Conservation (phyloP, 2,888 invertebrate species). For the Synanthedon myopaeformis region DNA sequence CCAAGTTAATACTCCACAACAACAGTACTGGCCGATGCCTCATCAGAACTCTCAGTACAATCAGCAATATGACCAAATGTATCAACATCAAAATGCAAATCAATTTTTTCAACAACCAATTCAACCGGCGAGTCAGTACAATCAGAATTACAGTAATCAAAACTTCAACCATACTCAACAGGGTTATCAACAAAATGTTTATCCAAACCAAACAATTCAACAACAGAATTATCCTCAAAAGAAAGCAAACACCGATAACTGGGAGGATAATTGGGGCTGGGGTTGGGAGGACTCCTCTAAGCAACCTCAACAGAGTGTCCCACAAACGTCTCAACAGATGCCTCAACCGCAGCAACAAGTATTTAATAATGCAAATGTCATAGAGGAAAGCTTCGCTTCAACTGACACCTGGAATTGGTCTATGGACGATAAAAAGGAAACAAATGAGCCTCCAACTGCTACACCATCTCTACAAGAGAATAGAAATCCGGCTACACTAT, state of each 20-base stretch:
- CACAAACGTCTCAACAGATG: constrained; percentile 11
- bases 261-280: constrained; percentile 71
- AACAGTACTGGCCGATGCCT: constrained; percentile 46
- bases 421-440: constrained; percentile 56
- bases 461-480: constrained; percentile 16
- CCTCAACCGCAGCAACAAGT: constrained; percentile 16
- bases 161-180: constrained; percentile 28
- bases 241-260: constrained; percentile 36
- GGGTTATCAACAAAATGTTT: constrained; percentile 36
- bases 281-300: constrained; percentile 71
- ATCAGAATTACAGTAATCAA: constrained; percentile 39
- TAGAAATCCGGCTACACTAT: constrained; percentile 12
- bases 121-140: constrained; percentile 33
- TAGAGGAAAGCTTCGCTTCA: constrained; percentile 71
- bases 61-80: constrained; percentile 42
- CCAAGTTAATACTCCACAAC: constrained; percentile 22
- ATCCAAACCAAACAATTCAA: constrained; percentile 32
- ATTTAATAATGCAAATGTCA: constrained; percentile 55
- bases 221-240: constrained; percentile 29
- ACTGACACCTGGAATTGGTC: constrained; percentile 75
- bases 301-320: constrained; percentile 34
- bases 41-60: constrained; percentile 19
- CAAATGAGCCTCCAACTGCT: constrained; percentile 12
- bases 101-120: constrained; percentile 35
- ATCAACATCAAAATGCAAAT: constrained; percentile 42